Conservation (phyloP, 1,140 invertebrate species). For the Pemphigus obesinymphae region DNA sequence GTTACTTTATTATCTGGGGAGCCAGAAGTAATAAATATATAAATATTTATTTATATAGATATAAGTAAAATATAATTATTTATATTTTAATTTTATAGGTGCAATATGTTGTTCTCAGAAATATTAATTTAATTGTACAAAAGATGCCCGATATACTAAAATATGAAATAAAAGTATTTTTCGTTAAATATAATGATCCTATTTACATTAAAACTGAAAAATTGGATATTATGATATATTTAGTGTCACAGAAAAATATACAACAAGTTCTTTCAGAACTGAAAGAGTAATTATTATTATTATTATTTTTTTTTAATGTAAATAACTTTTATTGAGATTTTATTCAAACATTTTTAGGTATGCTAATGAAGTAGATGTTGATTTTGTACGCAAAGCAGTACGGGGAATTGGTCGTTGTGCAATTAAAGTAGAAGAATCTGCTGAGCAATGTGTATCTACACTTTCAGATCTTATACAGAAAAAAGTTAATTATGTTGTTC, state of each 20-base stretch:
- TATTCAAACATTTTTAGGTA: constrained; percentile 52
- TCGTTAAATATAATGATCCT: constrained; percentile 99
- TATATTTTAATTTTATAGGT: constrained; percentile 52
- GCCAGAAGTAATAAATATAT: constrained; percentile 71
- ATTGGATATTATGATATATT: constrained; percentile 97
- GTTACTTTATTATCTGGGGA: constrained; percentile 97
- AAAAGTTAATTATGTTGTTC: constrained; percentile 99
- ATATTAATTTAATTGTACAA: constrained; percentile 99
- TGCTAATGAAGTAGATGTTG: constrained; percentile 99
- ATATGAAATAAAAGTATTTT: constrained; percentile 99
- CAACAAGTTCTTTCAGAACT: constrained; percentile 97
- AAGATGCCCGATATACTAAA: constrained; percentile 97
- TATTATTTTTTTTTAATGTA: neutral
- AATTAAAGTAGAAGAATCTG: constrained; percentile 98
- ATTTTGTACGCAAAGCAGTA: constrained; percentile 98
- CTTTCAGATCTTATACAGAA: constrained; percentile 99
- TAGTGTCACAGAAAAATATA: constrained; percentile 97
- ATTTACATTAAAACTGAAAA: constrained; percentile 99
- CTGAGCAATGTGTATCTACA: constrained; percentile 97
- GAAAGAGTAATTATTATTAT: constrained; percentile 65
- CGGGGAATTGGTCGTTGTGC: constrained; percentile 97
- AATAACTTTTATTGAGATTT: no score
- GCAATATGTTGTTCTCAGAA: constrained; percentile 96
- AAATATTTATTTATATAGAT: neutral
- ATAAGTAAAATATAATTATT: neutral